phyloP scores from a whole-genome alignment of 2,113 vertebrate genomes.

The Hystrix cristata region DNA sequence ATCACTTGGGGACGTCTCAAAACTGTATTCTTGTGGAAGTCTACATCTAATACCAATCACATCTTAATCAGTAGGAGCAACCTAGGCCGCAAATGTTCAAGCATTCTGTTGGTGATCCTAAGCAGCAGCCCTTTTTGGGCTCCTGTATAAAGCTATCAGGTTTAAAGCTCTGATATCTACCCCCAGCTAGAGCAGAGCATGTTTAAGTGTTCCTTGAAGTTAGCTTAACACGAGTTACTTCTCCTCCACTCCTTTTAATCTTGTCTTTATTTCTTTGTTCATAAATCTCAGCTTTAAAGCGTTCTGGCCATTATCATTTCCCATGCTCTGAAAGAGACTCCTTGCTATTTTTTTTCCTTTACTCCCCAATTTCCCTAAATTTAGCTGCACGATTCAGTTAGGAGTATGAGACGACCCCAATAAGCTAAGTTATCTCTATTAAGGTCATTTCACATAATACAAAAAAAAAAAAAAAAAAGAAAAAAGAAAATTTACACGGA shows the following conservation, averaged over 20 bases:
- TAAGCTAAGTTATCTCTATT: not conserved
- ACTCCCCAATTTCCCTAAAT: not conserved
- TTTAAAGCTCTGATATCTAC: conserved; percentile 24
- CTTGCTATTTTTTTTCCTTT: not conserved
- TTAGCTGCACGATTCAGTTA: not conserved
- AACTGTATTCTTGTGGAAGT: not conserved
- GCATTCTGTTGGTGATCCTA: not conserved
- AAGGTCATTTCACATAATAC: not conserved
- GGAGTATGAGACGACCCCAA: not conserved
- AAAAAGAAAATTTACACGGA: not conserved
- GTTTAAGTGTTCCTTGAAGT: conserved; percentile 7
- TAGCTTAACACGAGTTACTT: not conserved
- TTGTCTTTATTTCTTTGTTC: not conserved
- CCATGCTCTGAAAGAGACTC: not conserved
- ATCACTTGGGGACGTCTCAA: not conserved
- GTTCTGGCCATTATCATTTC: conserved; percentile 44
- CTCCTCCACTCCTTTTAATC: not conserved
- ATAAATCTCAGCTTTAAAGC: conserved; percentile 54
- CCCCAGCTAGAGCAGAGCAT: not conserved
- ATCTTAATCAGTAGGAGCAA: not conserved
- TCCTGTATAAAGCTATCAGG: not conserved
- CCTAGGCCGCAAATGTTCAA: not conserved
- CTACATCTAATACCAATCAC: not conserved
- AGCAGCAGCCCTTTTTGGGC: not conserved
- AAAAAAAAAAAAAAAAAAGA: not conserved